Percentiles rank a stretch among this genome's conserved stretches.
These are phyloP conservation scores for Gorsachius goisagi DNA, from an alignment of 2,113 vertebrate species.

Conservation along the genomic window DNA sequence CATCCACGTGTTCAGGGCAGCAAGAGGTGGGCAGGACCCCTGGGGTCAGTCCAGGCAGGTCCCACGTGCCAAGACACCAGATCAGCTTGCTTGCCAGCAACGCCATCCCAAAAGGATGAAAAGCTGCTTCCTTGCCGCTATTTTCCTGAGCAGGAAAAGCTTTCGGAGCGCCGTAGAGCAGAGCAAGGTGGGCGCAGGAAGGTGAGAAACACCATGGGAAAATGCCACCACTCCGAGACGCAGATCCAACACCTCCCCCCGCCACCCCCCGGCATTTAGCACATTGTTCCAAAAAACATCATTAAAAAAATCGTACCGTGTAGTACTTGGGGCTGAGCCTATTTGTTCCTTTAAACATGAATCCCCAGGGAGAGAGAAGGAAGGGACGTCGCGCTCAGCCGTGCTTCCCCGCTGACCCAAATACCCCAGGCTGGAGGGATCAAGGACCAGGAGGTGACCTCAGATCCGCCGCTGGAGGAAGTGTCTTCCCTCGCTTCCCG, in stretches of 20 bases:
- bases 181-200: slow-evolving; percentile 2
- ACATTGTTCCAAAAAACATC: slow-evolving; percentile 34
- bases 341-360: slow-evolving; percentile 51
- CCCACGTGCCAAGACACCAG: rapidly evolving
- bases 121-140: not conserved
- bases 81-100: not conserved
- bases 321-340: not conserved
- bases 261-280: not conserved
- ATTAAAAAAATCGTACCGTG: not conserved
- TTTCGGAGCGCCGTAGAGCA: not conserved
- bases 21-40: not conserved
- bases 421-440: slow-evolving; percentile 37
- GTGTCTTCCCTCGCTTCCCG: slow-evolving; percentile 60
- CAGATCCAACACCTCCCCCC: not conserved
- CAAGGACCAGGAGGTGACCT: slow-evolving; percentile 55
- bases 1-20: rapidly evolving
- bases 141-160: not conserved
- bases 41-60: not conserved
- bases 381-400: slow-evolving; percentile 35
- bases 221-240: not conserved
- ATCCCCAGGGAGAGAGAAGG: slow-evolving; percentile 32
- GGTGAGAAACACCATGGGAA: not conserved
- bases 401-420: slow-evolving; percentile 60
- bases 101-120: not conserved
- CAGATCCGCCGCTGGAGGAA: slow-evolving; percentile 53